Evolutionary conservation across 2,797 vertebrate species (phyloP).

Genomic region (Falco berigora): DNA sequence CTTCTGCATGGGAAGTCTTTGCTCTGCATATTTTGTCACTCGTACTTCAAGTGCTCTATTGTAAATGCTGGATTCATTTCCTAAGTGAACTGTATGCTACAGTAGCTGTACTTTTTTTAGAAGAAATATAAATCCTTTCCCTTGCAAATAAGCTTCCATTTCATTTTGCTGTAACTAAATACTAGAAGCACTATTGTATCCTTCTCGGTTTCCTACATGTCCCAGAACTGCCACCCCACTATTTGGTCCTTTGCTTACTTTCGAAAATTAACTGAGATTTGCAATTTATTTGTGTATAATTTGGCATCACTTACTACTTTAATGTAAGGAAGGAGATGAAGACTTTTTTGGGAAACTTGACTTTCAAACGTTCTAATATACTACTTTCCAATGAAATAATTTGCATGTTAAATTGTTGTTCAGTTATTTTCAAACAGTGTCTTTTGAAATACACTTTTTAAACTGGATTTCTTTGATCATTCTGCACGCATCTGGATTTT

Average conservation of each 20-base stretch:
- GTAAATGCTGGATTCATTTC: not conserved
- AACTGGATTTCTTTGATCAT: not conserved
- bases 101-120: not conserved
- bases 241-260: not conserved
- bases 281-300: not conserved
- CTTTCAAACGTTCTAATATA: not conserved
- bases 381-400: not conserved
- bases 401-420: not conserved
- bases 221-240: not conserved
- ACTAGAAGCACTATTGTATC: not conserved
- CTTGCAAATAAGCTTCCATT: not conserved
- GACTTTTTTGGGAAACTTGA: not conserved
- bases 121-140: not conserved
- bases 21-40: not conserved
- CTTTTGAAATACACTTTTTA: not conserved
- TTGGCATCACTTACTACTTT: not conserved
- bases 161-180: not conserved
- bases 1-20: not conserved
- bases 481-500: not conserved
- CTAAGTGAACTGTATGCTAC: not conserved
- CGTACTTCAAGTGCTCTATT: not conserved
- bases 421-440: not conserved
- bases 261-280: not conserved
- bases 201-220: not conserved
- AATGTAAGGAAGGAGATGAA: not conserved